Evolutionary conservation across 2,113 vertebrate genomes (phyloP), one percentile per base, ranked within the genome.

Genomic region (Pseudopodoces humilis): DNA sequence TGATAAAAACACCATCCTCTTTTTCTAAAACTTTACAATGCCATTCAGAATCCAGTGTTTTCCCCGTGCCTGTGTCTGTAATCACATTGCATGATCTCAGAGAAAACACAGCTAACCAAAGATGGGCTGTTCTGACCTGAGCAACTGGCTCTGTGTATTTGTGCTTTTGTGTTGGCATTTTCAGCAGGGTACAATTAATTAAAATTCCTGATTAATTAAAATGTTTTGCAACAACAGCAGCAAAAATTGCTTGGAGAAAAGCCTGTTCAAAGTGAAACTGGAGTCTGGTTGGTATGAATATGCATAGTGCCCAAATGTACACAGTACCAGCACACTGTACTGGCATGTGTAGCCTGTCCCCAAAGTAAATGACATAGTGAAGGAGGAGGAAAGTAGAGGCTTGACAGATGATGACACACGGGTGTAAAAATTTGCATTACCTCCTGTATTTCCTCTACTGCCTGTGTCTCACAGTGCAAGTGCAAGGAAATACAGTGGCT

Each of bases 181-280:
- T 91, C 87, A 92, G 70, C 71, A 58, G 92, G 84, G 84, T 77
- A 91, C 82, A 79, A 85, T 95, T 94, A 92, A 94, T 92, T 95
- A 92, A 94, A 94, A 94, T 91, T 89, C 67, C 43, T 33, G 30
- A 79, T 94, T 92, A 94, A 96, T 95, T 95, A 94, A 90, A 92
- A 50, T 83, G 80, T 86, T 92, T 94, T 47, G 47, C 47, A 62
- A 90, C 90, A 91, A 70, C 31, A 75, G 52, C 60, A 63, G 90
- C 78, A 87, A 82, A 90, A 90, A 86, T 59, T 59, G 50, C 68
- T 94, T 31, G 55, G 68, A 96, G 80, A 80, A 88, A 70, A 94
- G 79, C 68, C 83, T 78, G 35, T 15, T 64, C 2, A 5, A 83
- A 63, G 90, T 63, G 83, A 86, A 92, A 90, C 71, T 58, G 43